phyloP scores from a whole-genome alignment of 2,113 vertebrate species.

The Prionailurus viverrinus region DNA sequence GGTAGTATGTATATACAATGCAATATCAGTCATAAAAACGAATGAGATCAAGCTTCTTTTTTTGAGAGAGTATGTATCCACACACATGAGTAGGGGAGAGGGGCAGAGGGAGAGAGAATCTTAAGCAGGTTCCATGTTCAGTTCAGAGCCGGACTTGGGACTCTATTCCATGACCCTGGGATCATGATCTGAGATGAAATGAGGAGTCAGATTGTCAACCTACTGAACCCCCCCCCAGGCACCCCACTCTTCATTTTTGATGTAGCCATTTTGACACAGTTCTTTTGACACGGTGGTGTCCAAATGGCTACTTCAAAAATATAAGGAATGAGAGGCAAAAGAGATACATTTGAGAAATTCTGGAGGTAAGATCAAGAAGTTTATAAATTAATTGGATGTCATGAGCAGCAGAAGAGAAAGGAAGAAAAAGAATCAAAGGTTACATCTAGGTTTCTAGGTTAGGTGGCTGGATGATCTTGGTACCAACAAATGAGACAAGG shows the following conservation, averaged over 20 bases:
- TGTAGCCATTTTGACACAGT: background rate
- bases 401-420: background rate
- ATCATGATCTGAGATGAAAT: too few species aligned
- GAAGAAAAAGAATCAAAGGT: background rate
- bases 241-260: background rate
- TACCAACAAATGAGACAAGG: background rate
- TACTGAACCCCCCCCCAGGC: too few species aligned
- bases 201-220: too few species aligned
- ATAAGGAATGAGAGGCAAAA: background rate
- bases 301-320: background rate
- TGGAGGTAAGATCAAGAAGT: background rate
- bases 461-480: background rate
- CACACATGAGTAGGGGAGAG: too few species aligned
- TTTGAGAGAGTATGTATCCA: too few species aligned
- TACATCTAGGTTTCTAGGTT: background rate
- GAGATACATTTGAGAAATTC: background rate
- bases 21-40: background rate
- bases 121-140: too few species aligned
- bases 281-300: background rate
- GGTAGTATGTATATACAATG: background rate
- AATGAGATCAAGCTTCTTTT: background rate
- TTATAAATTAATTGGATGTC: background rate
- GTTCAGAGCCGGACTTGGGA: too few species aligned
- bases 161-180: too few species aligned
- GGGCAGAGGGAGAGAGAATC: too few species aligned